These are phyloP conservation scores for Drosophila borborema DNA, from an alignment of 2,888 invertebrate species.

Conservation along the genomic window DNA sequence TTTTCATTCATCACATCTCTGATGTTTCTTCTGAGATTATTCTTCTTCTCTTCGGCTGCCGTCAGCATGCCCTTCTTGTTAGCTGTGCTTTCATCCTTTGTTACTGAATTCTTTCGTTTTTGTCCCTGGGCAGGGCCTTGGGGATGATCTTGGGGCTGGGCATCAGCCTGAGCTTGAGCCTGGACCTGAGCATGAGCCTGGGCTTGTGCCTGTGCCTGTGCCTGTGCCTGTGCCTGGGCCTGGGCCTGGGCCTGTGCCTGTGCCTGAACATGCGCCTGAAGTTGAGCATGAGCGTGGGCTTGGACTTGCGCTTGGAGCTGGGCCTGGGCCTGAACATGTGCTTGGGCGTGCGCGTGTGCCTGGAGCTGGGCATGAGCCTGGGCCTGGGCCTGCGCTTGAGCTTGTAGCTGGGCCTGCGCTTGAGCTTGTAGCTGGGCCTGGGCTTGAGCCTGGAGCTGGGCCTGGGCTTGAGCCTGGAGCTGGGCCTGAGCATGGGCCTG, in stretches of 20 bases:
- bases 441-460: background rate
- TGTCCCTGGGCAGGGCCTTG: constrained; percentile 22
- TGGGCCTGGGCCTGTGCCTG: background rate
- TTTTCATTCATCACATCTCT: constrained; percentile 97
- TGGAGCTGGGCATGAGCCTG: background rate
- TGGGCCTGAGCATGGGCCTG: background rate
- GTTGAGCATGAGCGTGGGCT: background rate
- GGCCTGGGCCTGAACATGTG: background rate
- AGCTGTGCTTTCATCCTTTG: constrained; percentile 55
- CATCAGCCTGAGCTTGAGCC: background rate
- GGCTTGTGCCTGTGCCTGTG: background rate
- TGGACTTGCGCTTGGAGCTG: background rate
- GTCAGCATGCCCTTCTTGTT: constrained; percentile 55
- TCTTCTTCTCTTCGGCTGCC: constrained; percentile 80
- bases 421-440: background rate
- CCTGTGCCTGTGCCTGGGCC: background rate
- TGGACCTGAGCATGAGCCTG: background rate
- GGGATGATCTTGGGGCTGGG: background rate
- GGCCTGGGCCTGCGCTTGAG: background rate
- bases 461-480: background rate
- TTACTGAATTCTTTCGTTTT: constrained; percentile 53
- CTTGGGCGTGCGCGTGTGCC: constrained; percentile 3
- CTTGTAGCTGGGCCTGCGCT: background rate
- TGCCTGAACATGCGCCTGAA: background rate
- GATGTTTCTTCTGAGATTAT: constrained; percentile 93